A percentile compares a stretch with the other conserved stretches of the same genome.
phyloP scores from a whole-genome alignment of 2,888 invertebrate species.

The Mylabris sibirica region DNA sequence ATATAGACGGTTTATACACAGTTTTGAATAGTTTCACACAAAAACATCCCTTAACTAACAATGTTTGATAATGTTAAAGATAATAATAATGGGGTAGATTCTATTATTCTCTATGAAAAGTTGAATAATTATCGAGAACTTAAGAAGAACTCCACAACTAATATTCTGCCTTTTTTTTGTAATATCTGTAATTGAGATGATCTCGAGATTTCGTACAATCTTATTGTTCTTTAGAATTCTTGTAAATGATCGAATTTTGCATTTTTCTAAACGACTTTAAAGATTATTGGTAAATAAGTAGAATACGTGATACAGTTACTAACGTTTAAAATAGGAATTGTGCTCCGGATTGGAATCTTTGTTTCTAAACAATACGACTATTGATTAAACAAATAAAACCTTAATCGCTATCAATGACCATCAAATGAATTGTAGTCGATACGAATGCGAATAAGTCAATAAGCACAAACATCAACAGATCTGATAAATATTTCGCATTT shows the following conservation, averaged over 20 bases:
- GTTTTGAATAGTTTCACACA: constrained; percentile 34
- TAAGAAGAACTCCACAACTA: background rate
- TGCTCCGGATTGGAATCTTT: background rate
- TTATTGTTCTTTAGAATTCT: no score
- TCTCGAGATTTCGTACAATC: background rate
- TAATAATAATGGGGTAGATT: constrained; percentile 12
- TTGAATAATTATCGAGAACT: background rate
- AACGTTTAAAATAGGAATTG: background rate
- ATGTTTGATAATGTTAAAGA: constrained; percentile 26
- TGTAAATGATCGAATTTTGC: no score
- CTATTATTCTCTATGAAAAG: background rate
- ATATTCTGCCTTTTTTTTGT: constrained; percentile 13
- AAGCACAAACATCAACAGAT: constrained; percentile 18
- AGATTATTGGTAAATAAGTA: no score
- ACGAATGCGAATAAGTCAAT: constrained; percentile 13
- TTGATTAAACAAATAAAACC: constrained; percentile 13
- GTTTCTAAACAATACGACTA: background rate
- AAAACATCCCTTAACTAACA: constrained; percentile 32
- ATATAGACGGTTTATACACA: constrained; percentile 36
- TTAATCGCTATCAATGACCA: background rate
- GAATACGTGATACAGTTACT: background rate
- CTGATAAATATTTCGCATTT: no score
- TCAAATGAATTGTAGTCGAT: background rate
- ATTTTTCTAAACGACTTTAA: no score
- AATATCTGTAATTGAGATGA: background rate